These are phyloP conservation scores for Peromyscus eremicus DNA, from an alignment of 2,797 vertebrate species.

Conservation along the genomic window DNA sequence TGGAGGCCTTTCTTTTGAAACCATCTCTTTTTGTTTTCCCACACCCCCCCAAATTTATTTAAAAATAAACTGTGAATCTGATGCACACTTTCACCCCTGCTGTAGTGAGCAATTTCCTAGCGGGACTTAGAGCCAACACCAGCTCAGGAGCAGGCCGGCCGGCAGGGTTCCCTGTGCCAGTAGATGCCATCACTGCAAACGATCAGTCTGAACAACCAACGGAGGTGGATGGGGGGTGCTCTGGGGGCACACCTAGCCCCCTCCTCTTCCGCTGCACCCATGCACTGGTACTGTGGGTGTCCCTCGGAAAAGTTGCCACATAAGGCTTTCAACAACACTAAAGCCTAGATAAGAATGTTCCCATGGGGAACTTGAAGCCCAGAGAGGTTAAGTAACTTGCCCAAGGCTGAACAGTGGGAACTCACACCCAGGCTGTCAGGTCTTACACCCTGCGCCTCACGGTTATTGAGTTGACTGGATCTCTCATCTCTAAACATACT, in stretches of 20 bases:
- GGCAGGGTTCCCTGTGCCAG: not conserved
- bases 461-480: accelerated
- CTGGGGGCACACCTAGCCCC: accelerated
- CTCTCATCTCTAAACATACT: not conserved
- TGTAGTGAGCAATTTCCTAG: constrained; percentile 67
- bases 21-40: not conserved
- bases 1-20: not conserved
- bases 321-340: not conserved
- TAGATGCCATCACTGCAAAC: not conserved
- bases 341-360: not conserved
- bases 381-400: not conserved
- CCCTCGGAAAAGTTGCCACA: accelerated
- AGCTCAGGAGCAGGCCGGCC: not conserved
- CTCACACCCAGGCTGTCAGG: accelerated
- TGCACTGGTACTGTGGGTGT: accelerated
- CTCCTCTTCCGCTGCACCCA: accelerated
- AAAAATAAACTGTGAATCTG: constrained; percentile 68
- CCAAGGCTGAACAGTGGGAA: not conserved
- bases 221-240: accelerated
- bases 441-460: accelerated
- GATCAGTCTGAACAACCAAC: not conserved
- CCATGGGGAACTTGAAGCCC: not conserved
- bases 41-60: constrained; percentile 57
- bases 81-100: not conserved
- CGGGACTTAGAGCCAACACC: not conserved